These are phyloP conservation scores for Ahaetulla prasina DNA, from an alignment of 2,113 vertebrate genomes.

Conservation along the genomic window DNA sequence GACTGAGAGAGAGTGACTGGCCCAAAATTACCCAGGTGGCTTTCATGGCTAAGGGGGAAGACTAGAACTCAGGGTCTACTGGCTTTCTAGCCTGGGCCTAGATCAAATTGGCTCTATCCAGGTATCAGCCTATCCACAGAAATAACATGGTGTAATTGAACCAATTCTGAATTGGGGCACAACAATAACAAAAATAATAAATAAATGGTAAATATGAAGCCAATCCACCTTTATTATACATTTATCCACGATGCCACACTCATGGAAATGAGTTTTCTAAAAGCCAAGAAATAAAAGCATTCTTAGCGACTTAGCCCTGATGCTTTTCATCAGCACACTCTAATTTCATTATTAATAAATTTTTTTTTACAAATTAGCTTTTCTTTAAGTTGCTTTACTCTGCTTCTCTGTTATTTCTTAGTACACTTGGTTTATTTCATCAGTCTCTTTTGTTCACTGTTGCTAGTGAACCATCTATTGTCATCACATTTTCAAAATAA, in stretches of 20 bases:
- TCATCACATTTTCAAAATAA: neutral
- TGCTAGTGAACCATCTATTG: neutral
- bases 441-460: neutral
- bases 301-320: neutral
- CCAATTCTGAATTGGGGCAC: neutral
- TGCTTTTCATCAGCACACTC: neutral
- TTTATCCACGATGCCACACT: neutral
- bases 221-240: neutral
- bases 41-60: neutral
- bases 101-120: neutral
- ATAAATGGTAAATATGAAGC: neutral
- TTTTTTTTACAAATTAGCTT: neutral
- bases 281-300: neutral
- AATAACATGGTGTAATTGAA: neutral
- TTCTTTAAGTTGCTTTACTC: neutral
- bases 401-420: neutral
- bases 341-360: neutral
- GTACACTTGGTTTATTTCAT: neutral
- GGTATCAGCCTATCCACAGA: neutral
- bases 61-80: neutral
- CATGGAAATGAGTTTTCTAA: neutral
- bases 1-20: neutral
- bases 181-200: neutral
- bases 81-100: neutral
- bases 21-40: neutral